Evolutionary conservation across 2,797 vertebrate genomes (phyloP), one percentile per base, ranked within the genome.

Genomic region (Macroramphosus scolopax): DNA sequence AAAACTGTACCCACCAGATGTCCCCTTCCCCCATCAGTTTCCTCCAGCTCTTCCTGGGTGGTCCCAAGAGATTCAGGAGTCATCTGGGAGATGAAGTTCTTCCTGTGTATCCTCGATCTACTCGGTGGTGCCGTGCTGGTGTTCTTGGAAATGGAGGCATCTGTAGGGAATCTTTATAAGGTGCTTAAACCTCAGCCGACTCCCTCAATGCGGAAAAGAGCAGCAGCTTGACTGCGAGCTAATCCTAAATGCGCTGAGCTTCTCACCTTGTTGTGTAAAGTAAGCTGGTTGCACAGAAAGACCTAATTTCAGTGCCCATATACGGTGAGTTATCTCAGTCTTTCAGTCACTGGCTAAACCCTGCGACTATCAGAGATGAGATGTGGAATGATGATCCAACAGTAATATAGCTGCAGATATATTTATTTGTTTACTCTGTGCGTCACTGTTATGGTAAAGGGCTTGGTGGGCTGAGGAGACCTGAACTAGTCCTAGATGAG

Each of bases 221-320:
- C 66, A 52, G 53, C 55, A 55, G 53, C 54, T 40, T 33, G 47
- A 50, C 58, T 55, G 22, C 26, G 31, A 59, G 32, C 17, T 85
- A 81, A 81, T 79, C 75, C 66, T 45, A 64, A 25, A 25, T 73
- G 30, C n/a, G 49, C 58, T 73, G 65, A 80, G 64, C 61, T 38
- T 40, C 57, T 55, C 61, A 68, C 49, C 64, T 68, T 44, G 54
- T 55, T 66, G 59, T 68, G 60, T 63, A 43, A 65, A 53, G 51
- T 64, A 36, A 79, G 55, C 51, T 56, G 34, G 50, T 28, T 40
- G 64, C 63, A 63, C 25, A 26, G 39, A 34, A 57, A 61, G 25
- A 60, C 1, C 39, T 57, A 0, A 45, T 46, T 50, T 46, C 50
- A 17, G 16, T n/a, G 15, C 13, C 47, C 20, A 10, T 40, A 62